phyloP scores from a whole-genome alignment of 2,888 invertebrate species.

The Drosophila tripunctata region DNA sequence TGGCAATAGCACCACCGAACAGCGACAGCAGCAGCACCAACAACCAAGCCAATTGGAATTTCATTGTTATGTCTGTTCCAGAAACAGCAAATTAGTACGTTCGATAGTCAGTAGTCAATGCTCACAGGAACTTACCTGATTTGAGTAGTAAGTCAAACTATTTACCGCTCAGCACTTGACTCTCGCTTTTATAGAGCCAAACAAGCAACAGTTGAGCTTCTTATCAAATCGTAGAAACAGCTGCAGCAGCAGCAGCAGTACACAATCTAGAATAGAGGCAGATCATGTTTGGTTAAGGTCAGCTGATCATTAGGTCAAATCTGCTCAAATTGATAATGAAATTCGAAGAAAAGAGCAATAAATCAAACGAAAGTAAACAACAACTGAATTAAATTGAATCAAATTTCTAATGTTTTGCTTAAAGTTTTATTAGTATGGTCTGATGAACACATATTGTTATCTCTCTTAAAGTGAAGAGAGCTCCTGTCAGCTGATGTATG shows the following conservation, averaged over 20 bases:
- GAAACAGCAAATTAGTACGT: neutral
- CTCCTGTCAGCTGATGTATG: constrained; percentile 67
- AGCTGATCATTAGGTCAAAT: constrained; percentile 38
- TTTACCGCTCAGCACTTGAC: constrained; percentile 13
- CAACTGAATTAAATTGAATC: constrained; percentile 19
- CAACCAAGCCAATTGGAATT: constrained; percentile 55
- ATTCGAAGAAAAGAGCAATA: neutral
- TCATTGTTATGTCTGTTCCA: constrained; percentile 33
- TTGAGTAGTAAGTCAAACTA: constrained; percentile 39
- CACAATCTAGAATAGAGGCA: constrained; percentile 15
- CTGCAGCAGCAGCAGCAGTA: constrained; percentile 24
- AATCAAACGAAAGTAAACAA: constrained; percentile 18
- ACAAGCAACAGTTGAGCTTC: neutral
- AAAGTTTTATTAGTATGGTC: constrained; percentile 71
- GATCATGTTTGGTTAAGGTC: constrained; percentile 6
- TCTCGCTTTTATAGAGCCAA: constrained; percentile 47
- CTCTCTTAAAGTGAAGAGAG: constrained; percentile 59
- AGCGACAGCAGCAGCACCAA: constrained; percentile 43
- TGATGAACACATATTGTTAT: constrained; percentile 55
- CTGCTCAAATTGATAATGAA: constrained; percentile 34
- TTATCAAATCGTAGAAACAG: too few species aligned
- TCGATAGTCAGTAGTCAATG: neutral
- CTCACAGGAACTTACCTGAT: constrained; percentile 34
- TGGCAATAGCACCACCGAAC: constrained; percentile 37
- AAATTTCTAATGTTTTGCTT: constrained; percentile 14